These are phyloP conservation scores for Procambarus clarkii DNA, from an alignment of 1,140 invertebrate genomes.

Conservation along the genomic window DNA sequence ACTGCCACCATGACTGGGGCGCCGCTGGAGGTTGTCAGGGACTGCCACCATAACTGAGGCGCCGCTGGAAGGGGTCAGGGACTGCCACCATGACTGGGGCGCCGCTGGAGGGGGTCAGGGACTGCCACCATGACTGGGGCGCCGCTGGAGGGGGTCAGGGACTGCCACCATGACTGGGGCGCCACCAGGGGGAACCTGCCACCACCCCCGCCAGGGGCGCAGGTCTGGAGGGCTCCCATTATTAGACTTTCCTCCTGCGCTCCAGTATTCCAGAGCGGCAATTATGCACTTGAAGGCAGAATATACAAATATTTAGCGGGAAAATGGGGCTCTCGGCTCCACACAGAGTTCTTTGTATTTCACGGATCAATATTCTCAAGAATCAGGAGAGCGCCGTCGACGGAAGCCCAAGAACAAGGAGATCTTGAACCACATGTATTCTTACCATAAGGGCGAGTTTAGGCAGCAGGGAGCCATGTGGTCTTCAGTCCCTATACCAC, in stretches of 20 bases:
- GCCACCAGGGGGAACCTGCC: neutral
- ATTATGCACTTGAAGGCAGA: conserved; percentile 36
- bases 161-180: neutral
- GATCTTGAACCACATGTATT: too few species aligned
- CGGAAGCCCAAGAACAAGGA: neutral
- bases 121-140: too few species aligned
- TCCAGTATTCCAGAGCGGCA: neutral
- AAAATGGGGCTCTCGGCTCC: conserved; percentile 24
- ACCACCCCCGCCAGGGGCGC: neutral
- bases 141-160: neutral
- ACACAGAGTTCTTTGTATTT: conserved; percentile 34
- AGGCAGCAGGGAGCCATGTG: neutral
- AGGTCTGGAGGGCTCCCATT: neutral
- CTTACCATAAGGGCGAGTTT: neutral
- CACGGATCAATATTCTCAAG: conserved; percentile 29
- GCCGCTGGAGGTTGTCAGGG: too few species aligned
- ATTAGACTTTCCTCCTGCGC: neutral
- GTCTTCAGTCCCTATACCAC: neutral
- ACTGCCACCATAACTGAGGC: too few species aligned
- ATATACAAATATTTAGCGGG: conserved; percentile 50
- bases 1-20: too few species aligned
- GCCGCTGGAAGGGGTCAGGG: neutral
- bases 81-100: neutral
- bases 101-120: too few species aligned
- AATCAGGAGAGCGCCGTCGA: neutral